Conservation (phyloP, 2,797 vertebrate genomes). For the Microctenopoma lineatum region DNA sequence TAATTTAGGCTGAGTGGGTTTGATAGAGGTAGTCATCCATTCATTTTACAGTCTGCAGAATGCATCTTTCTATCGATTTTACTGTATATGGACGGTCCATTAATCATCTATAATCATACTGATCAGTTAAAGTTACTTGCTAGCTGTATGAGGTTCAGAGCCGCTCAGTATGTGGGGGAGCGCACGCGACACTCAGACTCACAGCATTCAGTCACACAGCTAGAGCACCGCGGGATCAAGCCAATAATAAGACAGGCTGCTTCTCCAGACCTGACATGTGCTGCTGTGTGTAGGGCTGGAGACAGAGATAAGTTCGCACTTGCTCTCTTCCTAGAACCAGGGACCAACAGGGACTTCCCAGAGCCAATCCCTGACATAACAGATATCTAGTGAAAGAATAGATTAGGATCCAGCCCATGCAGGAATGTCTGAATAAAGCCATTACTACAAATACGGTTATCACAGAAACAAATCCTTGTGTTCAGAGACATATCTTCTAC, state of each 20-base stretch:
- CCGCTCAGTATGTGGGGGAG: slow-evolving; percentile 42
- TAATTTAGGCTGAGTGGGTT: slow-evolving; percentile 51
- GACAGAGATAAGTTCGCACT: slow-evolving; percentile 72
- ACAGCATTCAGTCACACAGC: slow-evolving; percentile 65
- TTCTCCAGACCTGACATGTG: slow-evolving; percentile 71
- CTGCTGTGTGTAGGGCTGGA: slow-evolving; percentile 69
- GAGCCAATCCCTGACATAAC: slow-evolving; percentile 50
- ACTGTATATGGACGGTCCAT: slow-evolving; percentile 22
- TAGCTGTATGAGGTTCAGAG: slow-evolving; percentile 49
- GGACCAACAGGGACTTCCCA: slow-evolving; percentile 56
- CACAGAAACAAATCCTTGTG: slow-evolving; percentile 53
- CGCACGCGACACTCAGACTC: slow-evolving; percentile 54
- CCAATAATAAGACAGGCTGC: slow-evolving; percentile 70
- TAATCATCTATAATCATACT: slow-evolving; percentile 19
- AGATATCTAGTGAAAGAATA: slow-evolving; percentile 49
- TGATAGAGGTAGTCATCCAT: slow-evolving; percentile 38
- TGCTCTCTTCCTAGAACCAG: slow-evolving; percentile 51
- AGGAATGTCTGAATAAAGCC: slow-evolving; percentile 50
- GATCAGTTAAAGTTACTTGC: slow-evolving; percentile 48
- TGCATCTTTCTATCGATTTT: slow-evolving; percentile 31
- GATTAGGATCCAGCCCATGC: slow-evolving; percentile 60
- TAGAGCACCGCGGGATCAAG: slow-evolving; percentile 64
- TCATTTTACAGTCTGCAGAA: slow-evolving; percentile 18
- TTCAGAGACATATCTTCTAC: slow-evolving; percentile 42
- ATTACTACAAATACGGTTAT: slow-evolving; percentile 62